These are phyloP conservation scores for Polydrusus tereticollis DNA, from an alignment of 2,888 invertebrate genomes.

Conservation along the genomic window DNA sequence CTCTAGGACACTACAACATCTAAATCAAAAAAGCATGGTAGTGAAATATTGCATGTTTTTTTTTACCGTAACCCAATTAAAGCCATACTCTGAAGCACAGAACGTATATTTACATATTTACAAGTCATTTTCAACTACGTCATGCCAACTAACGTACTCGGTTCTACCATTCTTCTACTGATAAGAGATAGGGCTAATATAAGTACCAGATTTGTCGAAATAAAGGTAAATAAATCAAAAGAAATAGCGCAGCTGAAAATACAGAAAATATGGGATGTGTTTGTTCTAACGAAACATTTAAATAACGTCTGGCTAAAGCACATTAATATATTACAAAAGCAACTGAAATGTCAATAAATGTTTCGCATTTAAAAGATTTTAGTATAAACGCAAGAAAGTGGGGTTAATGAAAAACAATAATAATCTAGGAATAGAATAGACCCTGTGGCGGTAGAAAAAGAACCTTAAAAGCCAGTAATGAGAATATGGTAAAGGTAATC, in stretches of 20 bases:
- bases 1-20: conserved; percentile 60
- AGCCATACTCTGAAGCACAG: conserved; percentile 14
- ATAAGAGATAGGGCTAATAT: conserved; percentile 5
- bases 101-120: conserved; percentile 42
- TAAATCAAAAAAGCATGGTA: conserved; percentile 48
- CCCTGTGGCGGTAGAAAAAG: conserved; percentile 26
- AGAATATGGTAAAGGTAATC: conserved; percentile 35
- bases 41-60: conserved; percentile 34
- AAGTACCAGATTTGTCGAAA: conserved; percentile 24
- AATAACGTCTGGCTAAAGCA: conserved; percentile 15
- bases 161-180: conserved; percentile 26
- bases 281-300: conserved; percentile 27
- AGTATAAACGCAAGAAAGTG: conserved; percentile 22
- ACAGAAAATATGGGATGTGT: conserved; percentile 4
- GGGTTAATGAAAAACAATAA: conserved; percentile 36
- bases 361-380: conserved; percentile 23
- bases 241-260: conserved; percentile 23
- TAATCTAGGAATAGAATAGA: conserved; percentile 29
- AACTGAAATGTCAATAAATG: conserved; percentile 24
- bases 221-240: conserved; percentile 20
- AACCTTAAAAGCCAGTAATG: conserved; percentile 42
- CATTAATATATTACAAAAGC: conserved; percentile 25
- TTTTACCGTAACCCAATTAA: conserved; percentile 10
- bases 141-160: conserved; percentile 3
- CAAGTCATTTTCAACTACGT: conserved; percentile 20